These are phyloP conservation scores for Drosophila recens DNA, from an alignment of 2,888 invertebrate species.

Conservation along the genomic window DNA sequence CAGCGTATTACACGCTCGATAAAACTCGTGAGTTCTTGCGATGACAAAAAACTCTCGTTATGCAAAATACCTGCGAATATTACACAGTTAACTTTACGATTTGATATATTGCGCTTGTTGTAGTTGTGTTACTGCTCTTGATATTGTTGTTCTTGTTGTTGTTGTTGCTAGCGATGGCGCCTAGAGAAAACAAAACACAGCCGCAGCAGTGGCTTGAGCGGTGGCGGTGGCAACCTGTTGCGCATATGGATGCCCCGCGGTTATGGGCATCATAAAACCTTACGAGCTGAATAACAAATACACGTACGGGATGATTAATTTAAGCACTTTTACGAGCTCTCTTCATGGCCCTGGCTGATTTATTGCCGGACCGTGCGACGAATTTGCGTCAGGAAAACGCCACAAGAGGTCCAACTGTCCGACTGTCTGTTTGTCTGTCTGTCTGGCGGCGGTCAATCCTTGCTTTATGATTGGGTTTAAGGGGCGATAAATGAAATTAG, in stretches of 20 bases:
- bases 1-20: constrained; percentile 19
- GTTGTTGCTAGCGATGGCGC: constrained; percentile 68
- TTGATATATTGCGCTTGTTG: constrained; percentile 41
- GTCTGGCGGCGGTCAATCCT: constrained; percentile 3
- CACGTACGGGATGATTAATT: constrained; percentile 85
- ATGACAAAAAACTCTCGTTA: constrained; percentile 62
- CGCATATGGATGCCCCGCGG: constrained; percentile 55
- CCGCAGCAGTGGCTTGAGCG: constrained; percentile 22
- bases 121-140: constrained; percentile 2
- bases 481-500: constrained; percentile 72
- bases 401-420: constrained; percentile 25
- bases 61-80: constrained; percentile 69
- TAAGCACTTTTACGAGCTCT: constrained; percentile 85
- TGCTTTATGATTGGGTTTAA: constrained; percentile 65
- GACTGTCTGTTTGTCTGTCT: not conserved
- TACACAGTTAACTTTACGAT: constrained; percentile 54
- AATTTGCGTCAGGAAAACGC: constrained; percentile 66
- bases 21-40: constrained; percentile 11
- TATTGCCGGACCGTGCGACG: constrained; percentile 76
- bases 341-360: constrained; percentile 84
- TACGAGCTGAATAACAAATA: constrained; percentile 81
- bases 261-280: constrained; percentile 61
- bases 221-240: constrained; percentile 77
- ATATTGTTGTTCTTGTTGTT: constrained; percentile 11
- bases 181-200: constrained; percentile 64